Evolutionary conservation across 2,888 invertebrate species (phyloP).

Genomic region (Noctua fimbriata): DNA sequence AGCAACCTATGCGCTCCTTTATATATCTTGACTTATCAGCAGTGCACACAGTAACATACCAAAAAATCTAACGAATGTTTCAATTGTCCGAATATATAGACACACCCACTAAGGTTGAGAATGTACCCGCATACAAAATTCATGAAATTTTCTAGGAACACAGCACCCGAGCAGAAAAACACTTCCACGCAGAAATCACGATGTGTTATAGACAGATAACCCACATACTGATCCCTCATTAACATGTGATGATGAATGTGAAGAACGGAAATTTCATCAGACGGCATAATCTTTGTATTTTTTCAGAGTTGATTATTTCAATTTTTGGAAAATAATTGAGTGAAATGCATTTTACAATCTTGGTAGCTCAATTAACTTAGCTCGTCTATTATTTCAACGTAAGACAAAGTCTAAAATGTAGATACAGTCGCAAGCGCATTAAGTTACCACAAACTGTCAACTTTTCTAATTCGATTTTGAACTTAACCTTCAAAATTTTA

Average conservation of each 20-base stretch:
- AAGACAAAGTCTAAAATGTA: neutral
- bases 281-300: neutral
- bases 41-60: neutral
- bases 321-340: neutral
- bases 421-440: too few relatives aligned
- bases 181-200: conserved; percentile 54
- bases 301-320: neutral
- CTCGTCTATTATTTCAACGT: neutral
- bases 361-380: neutral
- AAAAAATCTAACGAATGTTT: neutral
- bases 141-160: conserved; percentile 10
- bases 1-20: too few relatives aligned
- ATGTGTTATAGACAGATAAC: conserved; percentile 46
- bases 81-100: neutral
- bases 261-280: conserved; percentile 50
- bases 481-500: too few relatives aligned
- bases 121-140: neutral
- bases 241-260: conserved; percentile 37
- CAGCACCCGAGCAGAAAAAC: conserved; percentile 32
- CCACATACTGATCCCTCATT: conserved; percentile 49
- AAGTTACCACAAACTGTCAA: too few relatives aligned
- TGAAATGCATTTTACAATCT: neutral
- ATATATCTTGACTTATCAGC: neutral
- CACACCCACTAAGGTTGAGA: neutral
- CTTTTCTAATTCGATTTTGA: too few relatives aligned